phyloP scores from a whole-genome alignment of 2,797 vertebrate species.

The Liparis tanakae region DNA sequence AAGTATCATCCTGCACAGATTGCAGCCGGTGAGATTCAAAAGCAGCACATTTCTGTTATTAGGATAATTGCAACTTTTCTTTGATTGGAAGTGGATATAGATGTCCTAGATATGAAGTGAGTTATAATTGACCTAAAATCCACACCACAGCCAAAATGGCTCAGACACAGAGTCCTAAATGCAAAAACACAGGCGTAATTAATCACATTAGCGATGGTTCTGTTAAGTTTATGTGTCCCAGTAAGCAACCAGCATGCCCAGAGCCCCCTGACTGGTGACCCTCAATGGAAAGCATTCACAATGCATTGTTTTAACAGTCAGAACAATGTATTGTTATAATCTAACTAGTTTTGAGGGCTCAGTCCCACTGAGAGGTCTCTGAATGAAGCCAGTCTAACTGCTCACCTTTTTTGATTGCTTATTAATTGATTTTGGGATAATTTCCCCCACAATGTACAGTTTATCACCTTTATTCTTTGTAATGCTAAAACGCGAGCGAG shows the following conservation, averaged over 20 bases:
- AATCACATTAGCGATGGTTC: background rate
- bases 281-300: background rate
- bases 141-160: background rate
- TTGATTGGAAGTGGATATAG: background rate
- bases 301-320: background rate
- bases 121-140: background rate
- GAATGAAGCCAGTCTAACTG: background rate
- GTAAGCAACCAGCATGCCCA: conserved; percentile 5
- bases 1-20: background rate
- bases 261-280: background rate
- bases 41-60: background rate
- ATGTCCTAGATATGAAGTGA: background rate
- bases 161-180: background rate
- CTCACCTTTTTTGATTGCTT: background rate
- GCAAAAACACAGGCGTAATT: background rate
- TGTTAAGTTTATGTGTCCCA: background rate
- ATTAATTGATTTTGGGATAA: background rate
- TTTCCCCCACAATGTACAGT: background rate
- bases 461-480: no score
- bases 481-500: background rate
- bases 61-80: background rate
- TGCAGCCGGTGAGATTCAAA: background rate
- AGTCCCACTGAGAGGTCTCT: background rate
- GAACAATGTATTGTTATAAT: background rate
- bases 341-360: background rate